Percentiles rank a stretch among this genome's conserved stretches.
Conservation (phyloP, 2,797 vertebrate genomes). For the Sparidentex hasta region DNA sequence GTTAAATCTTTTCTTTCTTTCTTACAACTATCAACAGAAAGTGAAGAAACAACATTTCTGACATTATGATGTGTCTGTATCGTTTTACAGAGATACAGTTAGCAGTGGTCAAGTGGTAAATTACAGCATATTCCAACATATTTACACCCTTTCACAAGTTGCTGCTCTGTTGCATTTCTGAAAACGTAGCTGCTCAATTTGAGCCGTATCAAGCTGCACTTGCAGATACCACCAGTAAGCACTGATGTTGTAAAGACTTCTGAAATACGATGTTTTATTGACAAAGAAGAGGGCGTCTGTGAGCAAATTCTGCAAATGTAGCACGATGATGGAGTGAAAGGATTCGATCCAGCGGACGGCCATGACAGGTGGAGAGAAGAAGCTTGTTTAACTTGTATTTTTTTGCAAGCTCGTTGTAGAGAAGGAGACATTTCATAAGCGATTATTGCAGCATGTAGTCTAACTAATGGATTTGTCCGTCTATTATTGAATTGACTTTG, state of each 20-base stretch:
- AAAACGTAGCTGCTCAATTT: neutral
- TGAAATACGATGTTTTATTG: neutral
- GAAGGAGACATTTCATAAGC: neutral
- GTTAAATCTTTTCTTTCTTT: too few relatives aligned
- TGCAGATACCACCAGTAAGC: neutral
- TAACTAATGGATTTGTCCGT: conserved; percentile 1
- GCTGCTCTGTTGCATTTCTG: neutral
- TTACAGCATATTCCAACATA: too few relatives aligned
- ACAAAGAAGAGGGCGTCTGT: neutral
- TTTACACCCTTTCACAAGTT: too few relatives aligned
- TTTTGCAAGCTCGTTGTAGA: neutral
- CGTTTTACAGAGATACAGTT: too few relatives aligned
- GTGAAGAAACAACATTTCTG: too few relatives aligned
- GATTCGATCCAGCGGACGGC: neutral
- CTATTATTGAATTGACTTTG: neutral
- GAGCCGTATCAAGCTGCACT: neutral
- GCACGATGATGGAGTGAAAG: neutral
- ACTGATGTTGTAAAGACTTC: too few relatives aligned
- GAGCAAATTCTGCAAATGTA: neutral
- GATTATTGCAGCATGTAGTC: conserved; percentile 9
- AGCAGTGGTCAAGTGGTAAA: too few relatives aligned
- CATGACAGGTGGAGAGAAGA: neutral
- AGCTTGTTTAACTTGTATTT: neutral
- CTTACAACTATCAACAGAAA: too few relatives aligned
- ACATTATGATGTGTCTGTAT: too few relatives aligned